These are phyloP conservation scores for Drosophila willistoni DNA, from an alignment of 1,140 invertebrate genomes.

Conservation along the genomic window DNA sequence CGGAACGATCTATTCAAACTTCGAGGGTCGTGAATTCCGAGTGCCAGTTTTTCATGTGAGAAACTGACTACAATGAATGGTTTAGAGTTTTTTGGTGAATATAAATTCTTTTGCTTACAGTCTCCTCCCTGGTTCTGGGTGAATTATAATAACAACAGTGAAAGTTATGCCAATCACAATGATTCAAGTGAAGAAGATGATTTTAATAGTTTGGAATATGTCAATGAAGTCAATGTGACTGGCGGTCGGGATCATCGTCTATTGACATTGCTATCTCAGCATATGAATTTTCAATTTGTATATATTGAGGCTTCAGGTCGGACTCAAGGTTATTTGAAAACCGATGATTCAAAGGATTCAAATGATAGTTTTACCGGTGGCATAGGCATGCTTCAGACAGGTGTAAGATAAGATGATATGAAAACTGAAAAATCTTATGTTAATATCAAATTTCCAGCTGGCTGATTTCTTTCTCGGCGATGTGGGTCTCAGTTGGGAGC, in stretches of 20 bases:
- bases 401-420: slow-evolving; percentile 82
- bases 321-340: slow-evolving; percentile 87
- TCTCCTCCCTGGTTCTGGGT: slow-evolving; percentile 90
- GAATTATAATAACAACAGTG: slow-evolving; percentile 82
- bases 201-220: slow-evolving; percentile 57
- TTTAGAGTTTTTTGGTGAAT: neutral
- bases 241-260: slow-evolving; percentile 88
- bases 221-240: slow-evolving; percentile 85
- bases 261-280: slow-evolving; percentile 85
- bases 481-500: slow-evolving; percentile 87
- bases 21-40: slow-evolving; percentile 85
- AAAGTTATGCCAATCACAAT: slow-evolving; percentile 82
- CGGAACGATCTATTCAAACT: slow-evolving; percentile 86
- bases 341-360: slow-evolving; percentile 80
- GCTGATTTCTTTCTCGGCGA: slow-evolving; percentile 89
- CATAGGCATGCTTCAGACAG: slow-evolving; percentile 87
- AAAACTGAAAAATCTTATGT: no score
- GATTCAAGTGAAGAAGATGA: neutral
- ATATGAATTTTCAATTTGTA: slow-evolving; percentile 87
- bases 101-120: slow-evolving; percentile 79
- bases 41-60: slow-evolving; percentile 88
- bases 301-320: slow-evolving; percentile 88
- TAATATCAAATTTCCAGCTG: slow-evolving; percentile 83
- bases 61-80: neutral
- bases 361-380: slow-evolving; percentile 88